A percentile compares a stretch with the other conserved stretches of the same genome.
These are phyloP conservation scores for Psilopsiagon aurifrons DNA, from an alignment of 2,113 vertebrate genomes.

Conservation along the genomic window DNA sequence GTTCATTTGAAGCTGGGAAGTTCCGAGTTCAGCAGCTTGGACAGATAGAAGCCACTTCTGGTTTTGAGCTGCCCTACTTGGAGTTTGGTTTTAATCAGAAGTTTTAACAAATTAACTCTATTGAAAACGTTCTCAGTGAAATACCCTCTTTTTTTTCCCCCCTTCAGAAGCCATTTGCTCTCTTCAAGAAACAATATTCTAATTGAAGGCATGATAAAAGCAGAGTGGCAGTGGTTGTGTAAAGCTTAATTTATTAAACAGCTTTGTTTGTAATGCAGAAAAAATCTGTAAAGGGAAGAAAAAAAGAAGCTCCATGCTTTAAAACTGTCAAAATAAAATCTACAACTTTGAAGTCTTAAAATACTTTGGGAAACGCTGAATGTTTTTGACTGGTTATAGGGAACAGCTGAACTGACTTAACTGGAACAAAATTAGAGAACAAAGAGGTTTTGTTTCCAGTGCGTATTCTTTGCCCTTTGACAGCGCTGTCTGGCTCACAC, in stretches of 20 bases:
- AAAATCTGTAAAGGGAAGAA: not conserved
- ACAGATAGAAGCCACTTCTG: not conserved
- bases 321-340: conserved; percentile 61
- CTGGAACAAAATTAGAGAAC: conserved; percentile 71
- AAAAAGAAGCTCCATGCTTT: not conserved
- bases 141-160: not conserved
- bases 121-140: conserved; percentile 33
- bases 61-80: not conserved
- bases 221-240: not conserved
- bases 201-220: conserved; percentile 65
- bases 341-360: conserved; percentile 70
- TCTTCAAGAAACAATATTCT: conserved; percentile 59
- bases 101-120: conserved; percentile 28
- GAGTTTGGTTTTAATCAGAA: conserved; percentile 36
- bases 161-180: not conserved
- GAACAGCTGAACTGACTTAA: conserved; percentile 72
- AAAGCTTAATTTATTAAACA: conserved; percentile 64
- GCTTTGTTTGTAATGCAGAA: conserved; percentile 45
- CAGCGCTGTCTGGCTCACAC: not conserved
- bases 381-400: conserved; percentile 63
- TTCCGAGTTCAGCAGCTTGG: not conserved
- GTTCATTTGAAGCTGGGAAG: not conserved
- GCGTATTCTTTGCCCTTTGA: conserved; percentile 63
- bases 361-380: conserved; percentile 64
- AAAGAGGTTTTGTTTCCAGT: conserved; percentile 66